phyloP scores from a whole-genome alignment of 2,888 invertebrate species.

The Plusia festucae region DNA sequence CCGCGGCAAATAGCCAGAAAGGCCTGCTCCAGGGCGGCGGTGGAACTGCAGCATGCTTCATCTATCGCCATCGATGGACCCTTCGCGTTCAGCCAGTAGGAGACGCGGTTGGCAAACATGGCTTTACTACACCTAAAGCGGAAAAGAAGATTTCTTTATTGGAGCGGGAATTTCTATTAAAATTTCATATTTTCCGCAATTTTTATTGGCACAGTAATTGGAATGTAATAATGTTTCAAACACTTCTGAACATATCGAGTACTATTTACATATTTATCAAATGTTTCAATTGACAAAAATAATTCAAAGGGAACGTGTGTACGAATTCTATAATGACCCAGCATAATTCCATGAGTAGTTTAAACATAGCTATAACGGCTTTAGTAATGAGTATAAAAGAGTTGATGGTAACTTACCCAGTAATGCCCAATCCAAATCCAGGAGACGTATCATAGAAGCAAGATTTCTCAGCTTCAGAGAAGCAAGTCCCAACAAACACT shows the following conservation, averaged over 20 bases:
- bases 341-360: no score
- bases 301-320: no score
- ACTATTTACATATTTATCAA: no score
- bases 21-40: slow-evolving; percentile 73
- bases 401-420: slow-evolving; percentile 69
- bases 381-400: no score
- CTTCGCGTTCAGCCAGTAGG: slow-evolving; percentile 80
- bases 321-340: no score
- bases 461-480: slow-evolving; percentile 90
- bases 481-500: slow-evolving; percentile 81
- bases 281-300: no score
- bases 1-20: slow-evolving; percentile 71
- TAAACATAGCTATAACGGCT: no score
- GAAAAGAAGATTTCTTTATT: background rate
- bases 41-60: slow-evolving; percentile 74
- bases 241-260: no score
- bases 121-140: slow-evolving; percentile 71
- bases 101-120: slow-evolving; percentile 81
- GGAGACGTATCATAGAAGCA: slow-evolving; percentile 69
- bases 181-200: slow-evolving; percentile 88
- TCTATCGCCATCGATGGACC: slow-evolving; percentile 78
- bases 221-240: no score
- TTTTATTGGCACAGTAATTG: no score
- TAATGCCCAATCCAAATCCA: slow-evolving; percentile 69
- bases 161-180: no score